Evolutionary conservation across 2,888 invertebrate species (phyloP).

Genomic region (Chymomyza fuscimana): DNA sequence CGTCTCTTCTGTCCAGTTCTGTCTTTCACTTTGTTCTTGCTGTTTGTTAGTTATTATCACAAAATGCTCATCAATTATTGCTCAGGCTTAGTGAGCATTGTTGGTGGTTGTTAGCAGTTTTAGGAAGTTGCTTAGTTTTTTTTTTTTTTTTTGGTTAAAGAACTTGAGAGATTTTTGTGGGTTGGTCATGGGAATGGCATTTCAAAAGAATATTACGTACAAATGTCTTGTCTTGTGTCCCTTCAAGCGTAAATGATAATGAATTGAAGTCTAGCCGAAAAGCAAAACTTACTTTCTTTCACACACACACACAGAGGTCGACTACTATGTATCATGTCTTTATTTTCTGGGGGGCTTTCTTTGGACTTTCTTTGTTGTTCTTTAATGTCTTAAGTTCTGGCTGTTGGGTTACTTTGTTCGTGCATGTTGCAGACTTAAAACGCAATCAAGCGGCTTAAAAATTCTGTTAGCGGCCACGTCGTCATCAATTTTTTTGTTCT

Average conservation of each 20-base stretch:
- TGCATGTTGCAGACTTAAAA: slow-evolving; percentile 19
- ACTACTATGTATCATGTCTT: background rate
- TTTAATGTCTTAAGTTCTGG: slow-evolving; percentile 5
- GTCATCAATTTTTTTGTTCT: slow-evolving; percentile 12
- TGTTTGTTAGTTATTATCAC: slow-evolving; percentile 24
- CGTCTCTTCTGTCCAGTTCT: background rate
- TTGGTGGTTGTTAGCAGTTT: background rate
- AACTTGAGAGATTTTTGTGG: slow-evolving; percentile 8
- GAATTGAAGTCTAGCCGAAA: background rate
- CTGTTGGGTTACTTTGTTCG: slow-evolving; percentile 4
- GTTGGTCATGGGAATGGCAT: background rate
- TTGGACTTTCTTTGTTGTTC: slow-evolving; percentile 9
- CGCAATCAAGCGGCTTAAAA: slow-evolving; percentile 39
- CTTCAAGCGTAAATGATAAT: background rate
- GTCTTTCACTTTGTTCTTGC: background rate
- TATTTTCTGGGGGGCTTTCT: background rate
- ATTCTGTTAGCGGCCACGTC: slow-evolving; percentile 1
- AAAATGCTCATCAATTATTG: slow-evolving; percentile 34
- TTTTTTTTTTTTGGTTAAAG: slow-evolving; percentile 2
- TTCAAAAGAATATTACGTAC: background rate
- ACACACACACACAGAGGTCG: background rate
- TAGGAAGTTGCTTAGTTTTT: background rate
- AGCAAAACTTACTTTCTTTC: slow-evolving; percentile 1
- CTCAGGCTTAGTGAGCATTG: slow-evolving; percentile 22
- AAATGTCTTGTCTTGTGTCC: background rate